Evolutionary conservation across 92 coral and sea anemone genomes (phyloP).

Genomic region (Epizoanthus stellaris): DNA sequence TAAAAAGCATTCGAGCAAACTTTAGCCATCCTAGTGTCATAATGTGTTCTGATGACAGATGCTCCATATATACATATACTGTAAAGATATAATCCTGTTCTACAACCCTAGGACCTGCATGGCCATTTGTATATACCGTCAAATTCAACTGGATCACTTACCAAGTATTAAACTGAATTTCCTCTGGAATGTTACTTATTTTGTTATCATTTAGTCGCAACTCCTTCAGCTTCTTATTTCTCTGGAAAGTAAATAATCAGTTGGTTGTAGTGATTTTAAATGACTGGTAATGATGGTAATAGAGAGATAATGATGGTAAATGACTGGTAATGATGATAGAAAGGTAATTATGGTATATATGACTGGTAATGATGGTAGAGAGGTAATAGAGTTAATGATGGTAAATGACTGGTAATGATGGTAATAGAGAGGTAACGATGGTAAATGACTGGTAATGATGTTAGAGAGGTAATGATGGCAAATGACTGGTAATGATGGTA

Average conservation of each 20-base stretch:
- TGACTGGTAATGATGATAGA: no score
- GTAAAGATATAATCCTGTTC: no score
- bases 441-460: background rate
- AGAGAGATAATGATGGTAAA: background rate
- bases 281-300: background rate
- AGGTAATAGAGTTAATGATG: background rate
- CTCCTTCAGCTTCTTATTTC: conserved; percentile 46
- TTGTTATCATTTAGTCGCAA: conserved; percentile 53
- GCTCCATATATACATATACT: no score
- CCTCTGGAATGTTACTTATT: conserved; percentile 20
- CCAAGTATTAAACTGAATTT: conserved; percentile 27
- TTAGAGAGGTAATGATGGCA: background rate
- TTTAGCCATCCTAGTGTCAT: no score
- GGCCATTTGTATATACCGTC: no score
- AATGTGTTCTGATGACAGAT: no score
- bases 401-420: background rate
- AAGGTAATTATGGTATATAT: background rate
- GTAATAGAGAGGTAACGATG: background rate
- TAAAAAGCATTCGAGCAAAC: no score
- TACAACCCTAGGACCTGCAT: no score
- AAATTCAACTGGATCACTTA: no score
- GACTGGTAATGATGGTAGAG: background rate
- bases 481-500: no score
- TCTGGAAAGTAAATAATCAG: conserved; percentile 16
- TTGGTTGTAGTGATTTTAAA: background rate